Conservation (phyloP, 2,888 invertebrate genomes). For the Disparrhopalites patrizii region DNA sequence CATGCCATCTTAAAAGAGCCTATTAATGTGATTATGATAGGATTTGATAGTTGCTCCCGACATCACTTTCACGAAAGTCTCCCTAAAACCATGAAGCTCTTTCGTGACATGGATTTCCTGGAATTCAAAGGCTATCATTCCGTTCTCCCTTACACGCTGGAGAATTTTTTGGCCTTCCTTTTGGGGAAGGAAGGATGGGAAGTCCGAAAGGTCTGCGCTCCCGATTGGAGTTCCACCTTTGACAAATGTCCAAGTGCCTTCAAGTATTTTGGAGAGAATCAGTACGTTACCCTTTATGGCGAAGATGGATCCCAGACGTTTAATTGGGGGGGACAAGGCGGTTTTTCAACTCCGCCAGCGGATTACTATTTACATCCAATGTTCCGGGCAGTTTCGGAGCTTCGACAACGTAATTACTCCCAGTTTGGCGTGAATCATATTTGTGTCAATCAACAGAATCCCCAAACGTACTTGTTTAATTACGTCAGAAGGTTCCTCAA, state of each 20-base stretch:
- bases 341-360: slow-evolving; percentile 68
- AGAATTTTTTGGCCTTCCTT: slow-evolving; percentile 77
- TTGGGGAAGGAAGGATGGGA: slow-evolving; percentile 59
- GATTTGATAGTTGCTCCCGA: slow-evolving; percentile 79
- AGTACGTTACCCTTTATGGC: slow-evolving; percentile 73
- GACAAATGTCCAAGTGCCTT: slow-evolving; percentile 72
- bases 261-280: slow-evolving; percentile 65
- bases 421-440: too few relatives aligned
- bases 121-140: slow-evolving; percentile 66
- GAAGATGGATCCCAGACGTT: slow-evolving; percentile 72
- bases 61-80: slow-evolving; percentile 70
- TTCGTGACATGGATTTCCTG: slow-evolving; percentile 66
- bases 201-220: slow-evolving; percentile 37
- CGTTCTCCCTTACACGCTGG: slow-evolving; percentile 61
- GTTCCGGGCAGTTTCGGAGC: too few relatives aligned
- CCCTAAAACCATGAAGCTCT: slow-evolving; percentile 64
- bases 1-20: too few relatives aligned
- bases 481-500: too few relatives aligned
- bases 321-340: slow-evolving; percentile 63
- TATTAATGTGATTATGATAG: slow-evolving; percentile 57
- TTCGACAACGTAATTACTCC: too few relatives aligned
- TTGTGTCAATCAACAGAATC: too few relatives aligned
- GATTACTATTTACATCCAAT: slow-evolving; percentile 76
- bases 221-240: slow-evolving; percentile 52
- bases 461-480: too few relatives aligned